Evolutionary conservation across 2,888 invertebrate species (phyloP).

Genomic region (Odontocerum albicorne): DNA sequence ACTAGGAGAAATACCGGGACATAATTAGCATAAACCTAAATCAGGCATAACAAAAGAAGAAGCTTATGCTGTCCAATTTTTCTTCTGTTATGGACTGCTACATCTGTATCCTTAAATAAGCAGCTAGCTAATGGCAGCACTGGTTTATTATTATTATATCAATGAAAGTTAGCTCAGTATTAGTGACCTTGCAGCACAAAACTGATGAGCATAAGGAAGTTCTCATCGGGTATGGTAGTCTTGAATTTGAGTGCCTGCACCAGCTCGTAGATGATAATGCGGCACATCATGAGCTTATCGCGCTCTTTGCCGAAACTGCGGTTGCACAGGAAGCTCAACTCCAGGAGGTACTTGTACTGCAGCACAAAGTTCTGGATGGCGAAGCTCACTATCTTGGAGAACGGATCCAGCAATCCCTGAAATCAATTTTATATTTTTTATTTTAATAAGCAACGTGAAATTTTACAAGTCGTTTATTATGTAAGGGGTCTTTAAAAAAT

Average conservation of each 20-base stretch:
- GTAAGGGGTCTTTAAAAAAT: background rate
- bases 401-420: slow-evolving; percentile 87
- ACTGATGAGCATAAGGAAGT: slow-evolving; percentile 87
- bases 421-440: slow-evolving; percentile 37
- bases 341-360: slow-evolving; percentile 77
- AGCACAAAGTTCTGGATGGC: slow-evolving; percentile 88
- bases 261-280: slow-evolving; percentile 91
- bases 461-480: background rate
- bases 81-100: too few relatives aligned
- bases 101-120: too few relatives aligned
- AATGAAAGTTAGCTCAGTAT: too few relatives aligned
- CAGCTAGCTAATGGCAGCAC: too few relatives aligned
- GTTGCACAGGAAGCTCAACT: slow-evolving; percentile 88
- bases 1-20: too few relatives aligned
- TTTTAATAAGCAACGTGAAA: too few relatives aligned
- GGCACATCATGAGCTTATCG: slow-evolving; percentile 89
- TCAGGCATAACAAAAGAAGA: too few relatives aligned
- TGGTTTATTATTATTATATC: too few relatives aligned
- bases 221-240: slow-evolving; percentile 90
- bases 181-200: slow-evolving; percentile 80
- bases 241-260: slow-evolving; percentile 96
- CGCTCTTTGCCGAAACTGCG: slow-evolving; percentile 89
- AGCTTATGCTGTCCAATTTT: too few relatives aligned
- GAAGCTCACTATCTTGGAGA: slow-evolving; percentile 91
- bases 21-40: too few relatives aligned